These are phyloP conservation scores for Euleptes europaea DNA, from an alignment of 2,113 vertebrate genomes.

Conservation along the genomic window DNA sequence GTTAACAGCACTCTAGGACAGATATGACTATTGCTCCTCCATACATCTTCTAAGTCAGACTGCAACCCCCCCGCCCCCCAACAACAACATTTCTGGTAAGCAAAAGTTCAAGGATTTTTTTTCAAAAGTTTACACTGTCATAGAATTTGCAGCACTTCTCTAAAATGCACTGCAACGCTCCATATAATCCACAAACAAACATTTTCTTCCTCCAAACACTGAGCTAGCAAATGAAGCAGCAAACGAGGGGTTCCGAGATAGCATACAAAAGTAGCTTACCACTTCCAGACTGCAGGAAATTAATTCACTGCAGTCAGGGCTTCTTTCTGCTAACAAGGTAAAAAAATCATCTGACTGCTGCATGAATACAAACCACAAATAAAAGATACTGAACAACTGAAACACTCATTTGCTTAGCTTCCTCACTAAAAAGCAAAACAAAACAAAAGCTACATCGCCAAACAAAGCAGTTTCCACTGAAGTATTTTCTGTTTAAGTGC, in stretches of 20 bases:
- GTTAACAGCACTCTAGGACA: background rate
- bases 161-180: background rate
- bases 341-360: background rate
- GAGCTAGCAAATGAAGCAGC: background rate
- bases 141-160: background rate
- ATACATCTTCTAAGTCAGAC: background rate
- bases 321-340: background rate
- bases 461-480: accelerated
- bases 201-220: background rate
- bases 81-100: background rate
- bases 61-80: background rate
- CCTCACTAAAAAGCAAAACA: background rate
- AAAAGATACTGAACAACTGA: accelerated
- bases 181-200: background rate
- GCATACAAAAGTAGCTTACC: background rate
- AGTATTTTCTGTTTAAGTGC: background rate
- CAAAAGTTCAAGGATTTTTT: background rate
- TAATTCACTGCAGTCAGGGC: accelerated
- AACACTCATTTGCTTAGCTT: accelerated
- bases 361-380: conserved; percentile 5
- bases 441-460: accelerated
- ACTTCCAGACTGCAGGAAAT: conserved; percentile 47
- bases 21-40: conserved; percentile 3
- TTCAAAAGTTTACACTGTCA: background rate
- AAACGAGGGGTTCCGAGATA: background rate